A percentile compares a stretch with the other conserved stretches of the same genome.
Evolutionary conservation across 2,888 invertebrate genomes (phyloP).

Genomic region (Ferrisia virgata): DNA sequence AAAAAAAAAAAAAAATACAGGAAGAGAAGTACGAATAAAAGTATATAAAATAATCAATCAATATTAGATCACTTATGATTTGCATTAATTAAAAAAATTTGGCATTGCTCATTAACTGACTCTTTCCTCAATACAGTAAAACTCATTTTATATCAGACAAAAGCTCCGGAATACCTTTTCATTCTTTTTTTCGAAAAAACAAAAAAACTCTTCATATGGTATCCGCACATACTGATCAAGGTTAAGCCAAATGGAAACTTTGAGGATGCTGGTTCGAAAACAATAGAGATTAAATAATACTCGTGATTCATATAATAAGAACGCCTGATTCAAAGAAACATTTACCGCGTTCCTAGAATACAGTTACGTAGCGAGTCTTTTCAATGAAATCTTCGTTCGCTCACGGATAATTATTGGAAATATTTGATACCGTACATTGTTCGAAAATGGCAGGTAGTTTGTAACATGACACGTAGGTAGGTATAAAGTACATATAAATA

Average conservation of each 20-base stretch:
- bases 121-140: no score
- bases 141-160: no score
- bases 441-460: background rate
- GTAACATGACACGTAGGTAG: background rate
- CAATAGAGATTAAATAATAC: slow-evolving; percentile 30
- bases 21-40: no score
- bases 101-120: no score
- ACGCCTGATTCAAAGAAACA: slow-evolving; percentile 17
- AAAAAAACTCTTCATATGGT: background rate
- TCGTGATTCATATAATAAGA: slow-evolving; percentile 30
- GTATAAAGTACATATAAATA: background rate
- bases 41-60: no score
- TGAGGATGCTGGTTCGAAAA: slow-evolving; percentile 11
- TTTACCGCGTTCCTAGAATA: slow-evolving; percentile 24
- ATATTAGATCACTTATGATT: no score
- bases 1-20: no score
- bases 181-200: no score
- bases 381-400: background rate
- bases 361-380: slow-evolving; percentile 7
- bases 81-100: no score
- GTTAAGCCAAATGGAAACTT: background rate
- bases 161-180: no score
- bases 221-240: background rate
- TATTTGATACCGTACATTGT: slow-evolving; percentile 14
- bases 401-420: slow-evolving; percentile 10